phyloP scores from a whole-genome alignment of 2,113 vertebrate species.

The Synchiropus splendidus region DNA sequence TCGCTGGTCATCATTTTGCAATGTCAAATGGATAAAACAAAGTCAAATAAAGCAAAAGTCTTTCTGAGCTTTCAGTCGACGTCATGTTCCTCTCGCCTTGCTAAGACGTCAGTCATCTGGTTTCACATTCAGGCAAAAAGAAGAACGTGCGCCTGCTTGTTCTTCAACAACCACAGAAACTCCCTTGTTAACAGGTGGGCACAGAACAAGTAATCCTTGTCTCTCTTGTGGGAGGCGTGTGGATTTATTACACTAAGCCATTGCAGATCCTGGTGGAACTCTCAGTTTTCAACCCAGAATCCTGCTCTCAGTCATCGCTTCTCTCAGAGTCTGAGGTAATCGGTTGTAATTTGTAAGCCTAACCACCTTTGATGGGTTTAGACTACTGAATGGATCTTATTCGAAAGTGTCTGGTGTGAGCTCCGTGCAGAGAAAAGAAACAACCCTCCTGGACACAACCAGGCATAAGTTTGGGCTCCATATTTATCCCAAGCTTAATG shows the following conservation, averaged over 20 bases:
- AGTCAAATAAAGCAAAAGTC: too few relatives aligned
- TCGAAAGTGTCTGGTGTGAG: not conserved
- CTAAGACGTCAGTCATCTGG: not conserved
- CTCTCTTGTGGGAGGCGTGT: conserved; percentile 23
- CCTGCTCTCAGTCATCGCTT: conserved; percentile 17
- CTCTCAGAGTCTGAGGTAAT: conserved; percentile 18
- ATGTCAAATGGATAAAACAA: too few relatives aligned
- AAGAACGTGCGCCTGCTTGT: too few relatives aligned
- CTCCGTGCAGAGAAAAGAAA: too few relatives aligned
- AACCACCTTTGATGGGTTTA: conserved; percentile 4
- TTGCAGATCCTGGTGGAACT: conserved; percentile 29
- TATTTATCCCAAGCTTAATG: not conserved
- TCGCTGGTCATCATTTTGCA: too few relatives aligned
- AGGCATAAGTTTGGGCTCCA: not conserved
- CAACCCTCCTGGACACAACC: too few relatives aligned
- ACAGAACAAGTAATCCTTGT: conserved; percentile 30
- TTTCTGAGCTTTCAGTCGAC: too few relatives aligned
- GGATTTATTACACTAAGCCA: conserved; percentile 40
- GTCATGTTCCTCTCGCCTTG: too few relatives aligned
- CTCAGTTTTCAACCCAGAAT: conserved; percentile 30
- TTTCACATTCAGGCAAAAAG: too few relatives aligned
- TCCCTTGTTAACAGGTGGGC: conserved; percentile 25
- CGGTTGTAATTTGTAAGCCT: conserved; percentile 18
- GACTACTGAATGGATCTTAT: conserved; percentile 1
- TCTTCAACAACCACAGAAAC: conserved; percentile 3